Evolutionary conservation across 2,797 vertebrate species (phyloP), one percentile per base, ranked within the genome.

Genomic region (Enteromius radiatus): DNA sequence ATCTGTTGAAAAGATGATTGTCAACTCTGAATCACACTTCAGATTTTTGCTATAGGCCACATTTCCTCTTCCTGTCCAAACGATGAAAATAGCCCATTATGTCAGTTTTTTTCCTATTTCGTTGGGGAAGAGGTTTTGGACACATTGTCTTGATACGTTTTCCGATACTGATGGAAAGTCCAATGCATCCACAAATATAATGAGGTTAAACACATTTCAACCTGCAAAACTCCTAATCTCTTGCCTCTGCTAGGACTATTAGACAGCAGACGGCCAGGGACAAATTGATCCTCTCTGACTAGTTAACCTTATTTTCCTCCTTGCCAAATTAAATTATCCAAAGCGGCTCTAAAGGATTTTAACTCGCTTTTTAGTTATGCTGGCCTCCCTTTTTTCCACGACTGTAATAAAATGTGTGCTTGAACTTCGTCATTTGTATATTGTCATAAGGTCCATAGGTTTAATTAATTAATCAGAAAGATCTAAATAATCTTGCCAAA

Each of bases 31-130:
- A 56, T 79, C 76, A 79, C 71, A 28, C 49, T 78, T 71, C n/a
- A 70, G 47, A 38, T 28, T 63, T 84, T 73, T 3, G 33, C 70
- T 80, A 80, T 80, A 76, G 77, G 41, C 54, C 45, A 47, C 33
- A 63, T 81, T 76, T 86, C 78, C 82, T 84, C 68, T 84, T 84
- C 82, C 54, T 68, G 68, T 77, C 38, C 54, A 36, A n/a, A 71
- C 4, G 61, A 74, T 84, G 70, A 81, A 78, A 61, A 80, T 76
- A 83, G 90, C 86, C 88, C 82, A 36, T 84, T 47, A 54, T 84
- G 91, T 91, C 91, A 90, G 83, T 89, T 92, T 89, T 92, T 92
- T 91, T 93, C 92, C 92, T 91, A 87, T 93, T 93, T 91, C 88
- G 89, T 88, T 70, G 86, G 87, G 87, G 85, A 87, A 87, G 54